Base-by-base conservation (phyloP, 30 jellyfish, hydroid and myxozoan genomes). In the Aurelia aurita region DNA sequence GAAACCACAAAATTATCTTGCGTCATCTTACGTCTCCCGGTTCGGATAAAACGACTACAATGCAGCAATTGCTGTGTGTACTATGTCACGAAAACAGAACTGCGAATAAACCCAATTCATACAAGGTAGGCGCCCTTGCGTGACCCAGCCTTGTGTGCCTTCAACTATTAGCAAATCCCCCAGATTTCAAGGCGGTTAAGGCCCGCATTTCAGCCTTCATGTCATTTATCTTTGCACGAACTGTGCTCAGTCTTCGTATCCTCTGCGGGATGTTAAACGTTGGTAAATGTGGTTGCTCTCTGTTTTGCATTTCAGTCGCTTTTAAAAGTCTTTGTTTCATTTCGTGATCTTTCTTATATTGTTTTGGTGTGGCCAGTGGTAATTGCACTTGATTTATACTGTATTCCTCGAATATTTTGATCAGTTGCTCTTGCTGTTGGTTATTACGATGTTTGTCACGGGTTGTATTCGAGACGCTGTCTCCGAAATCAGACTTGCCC, bases 301-400 rank as follows among this genome's bases (percentile, higher is more conserved):
- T 39, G 15, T 39, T 39, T 15, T 39, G 51, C 51, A 39, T 39
- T 39, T 39, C 51, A 39, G 51, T 39, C 51, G 51, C 51, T 0
- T 39, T 39, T 39, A 6, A 39, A 39, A 8, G 51, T 39, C 15
- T 6, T 9, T 39, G 51, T 39, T 39, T 14, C 51, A 2, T 39
- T 14, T 39, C 51, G 9, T 39, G 7, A 6, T 39, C 51, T 8
- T 5, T 31, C 79, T 5, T 45, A 63, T 4, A 5, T 15, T 23
- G 46, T 29, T 58, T 64, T 1, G 87, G 93, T 2, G 26, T 61
- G 2, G 86, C 93, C 22, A 86, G 87, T 4, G 93, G 93, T 58
- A 83, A 34, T 2, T 82, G 93, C 67, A 69, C 57, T 43, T 83
- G 93, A 80, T 43, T 55, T 13, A 83, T 32, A 61, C 93, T 58